Conservation (phyloP, 1,140 invertebrate species). For the Chymomyza costata region DNA sequence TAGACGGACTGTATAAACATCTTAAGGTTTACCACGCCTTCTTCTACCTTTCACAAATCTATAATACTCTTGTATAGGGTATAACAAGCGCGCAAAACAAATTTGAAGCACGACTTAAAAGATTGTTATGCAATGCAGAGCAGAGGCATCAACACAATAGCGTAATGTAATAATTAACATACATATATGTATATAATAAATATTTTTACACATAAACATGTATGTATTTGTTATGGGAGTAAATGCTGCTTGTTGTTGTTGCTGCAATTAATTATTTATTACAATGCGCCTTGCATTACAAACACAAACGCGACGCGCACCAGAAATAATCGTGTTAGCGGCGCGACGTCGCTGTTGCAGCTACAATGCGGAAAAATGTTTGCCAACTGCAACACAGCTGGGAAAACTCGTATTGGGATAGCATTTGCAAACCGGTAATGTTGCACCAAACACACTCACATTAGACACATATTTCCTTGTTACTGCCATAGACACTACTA, state of each 20-base stretch:
- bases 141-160: slow-evolving; percentile 7
- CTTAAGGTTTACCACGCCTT: no score
- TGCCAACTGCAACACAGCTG: slow-evolving; percentile 46
- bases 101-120: slow-evolving; percentile 41
- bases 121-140: slow-evolving; percentile 49
- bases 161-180: slow-evolving; percentile 43
- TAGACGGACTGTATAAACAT: no score
- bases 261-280: slow-evolving; percentile 62
- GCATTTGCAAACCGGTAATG: slow-evolving; percentile 64
- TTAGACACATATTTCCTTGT: slow-evolving; percentile 53
- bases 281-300: slow-evolving; percentile 50
- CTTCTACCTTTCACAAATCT: no score
- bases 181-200: slow-evolving; percentile 28
- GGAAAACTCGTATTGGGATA: slow-evolving; percentile 56
- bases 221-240: no score
- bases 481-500: slow-evolving; percentile 19
- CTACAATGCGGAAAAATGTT: slow-evolving; percentile 63
- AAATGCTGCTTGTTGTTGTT: no score
- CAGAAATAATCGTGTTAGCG: slow-evolving; percentile 59
- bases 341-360: slow-evolving; percentile 32
- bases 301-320: slow-evolving; percentile 19
- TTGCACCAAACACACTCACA: slow-evolving; percentile 28
- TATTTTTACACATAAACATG: slow-evolving; percentile 1
- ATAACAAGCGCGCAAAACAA: slow-evolving; percentile 19
- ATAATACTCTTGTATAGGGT: no score